Evolutionary conservation across 2,888 invertebrate species (phyloP).

Genomic region (Oligia strigilis): DNA sequence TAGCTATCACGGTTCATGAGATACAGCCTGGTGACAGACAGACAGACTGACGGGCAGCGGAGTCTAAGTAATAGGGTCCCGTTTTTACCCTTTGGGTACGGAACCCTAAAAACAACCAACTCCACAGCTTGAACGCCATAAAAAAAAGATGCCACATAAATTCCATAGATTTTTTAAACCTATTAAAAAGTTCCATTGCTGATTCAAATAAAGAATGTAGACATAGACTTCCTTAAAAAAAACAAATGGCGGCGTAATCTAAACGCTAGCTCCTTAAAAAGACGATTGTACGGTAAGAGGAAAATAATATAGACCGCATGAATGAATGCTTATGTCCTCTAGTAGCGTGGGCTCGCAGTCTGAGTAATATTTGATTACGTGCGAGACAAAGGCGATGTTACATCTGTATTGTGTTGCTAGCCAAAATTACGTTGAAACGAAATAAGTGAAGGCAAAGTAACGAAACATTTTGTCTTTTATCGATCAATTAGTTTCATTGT

Average conservation of each 20-base stretch:
- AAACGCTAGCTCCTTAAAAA: conserved; percentile 42
- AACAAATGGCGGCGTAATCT: conserved; percentile 40
- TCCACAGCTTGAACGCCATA: not conserved
- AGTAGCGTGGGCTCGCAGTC: conserved; percentile 75
- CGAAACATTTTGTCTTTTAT: not conserved
- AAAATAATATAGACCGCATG: conserved; percentile 73
- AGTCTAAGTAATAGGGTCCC: too few species aligned
- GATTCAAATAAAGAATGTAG: conserved; percentile 50
- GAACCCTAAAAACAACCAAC: not conserved
- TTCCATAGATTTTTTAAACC: not conserved
- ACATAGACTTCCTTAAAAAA: conserved; percentile 30
- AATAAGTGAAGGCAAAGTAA: not conserved
- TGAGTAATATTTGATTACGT: conserved; percentile 67
- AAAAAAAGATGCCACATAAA: not conserved
- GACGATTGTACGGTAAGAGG: conserved; percentile 63
- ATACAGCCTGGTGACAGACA: too few species aligned
- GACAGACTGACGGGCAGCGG: too few species aligned
- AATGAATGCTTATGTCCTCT: conserved; percentile 68
- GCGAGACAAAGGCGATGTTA: conserved; percentile 39
- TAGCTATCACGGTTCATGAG: too few species aligned
- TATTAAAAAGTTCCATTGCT: conserved; percentile 13
- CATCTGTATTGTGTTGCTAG: conserved; percentile 44
- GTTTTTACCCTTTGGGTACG: too few species aligned
- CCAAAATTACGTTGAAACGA: conserved; percentile 1
- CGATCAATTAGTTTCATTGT: not conserved